Evolutionary conservation across 2,797 vertebrate species (phyloP).

Genomic region (Hydrophis major): DNA sequence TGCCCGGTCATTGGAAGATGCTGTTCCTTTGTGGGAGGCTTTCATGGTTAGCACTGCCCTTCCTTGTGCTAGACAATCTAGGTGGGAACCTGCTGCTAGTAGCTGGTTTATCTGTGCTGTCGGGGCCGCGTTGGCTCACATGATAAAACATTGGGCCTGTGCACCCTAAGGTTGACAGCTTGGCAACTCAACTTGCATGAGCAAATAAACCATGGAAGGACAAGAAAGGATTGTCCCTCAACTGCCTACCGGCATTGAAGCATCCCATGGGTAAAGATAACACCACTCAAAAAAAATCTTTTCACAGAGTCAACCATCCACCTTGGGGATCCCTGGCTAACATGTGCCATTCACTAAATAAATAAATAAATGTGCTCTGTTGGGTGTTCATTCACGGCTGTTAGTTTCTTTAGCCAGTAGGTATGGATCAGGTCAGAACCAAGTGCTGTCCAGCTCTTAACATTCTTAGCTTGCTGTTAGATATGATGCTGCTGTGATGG

Average conservation of each 20-base stretch:
- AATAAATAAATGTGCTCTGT: neutral
- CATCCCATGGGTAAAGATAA: no score
- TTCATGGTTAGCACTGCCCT: neutral
- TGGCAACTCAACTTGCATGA: no score
- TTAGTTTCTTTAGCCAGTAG: neutral
- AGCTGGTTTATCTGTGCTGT: neutral
- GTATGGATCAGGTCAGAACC: neutral
- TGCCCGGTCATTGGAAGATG: neutral
- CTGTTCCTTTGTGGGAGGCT: neutral
- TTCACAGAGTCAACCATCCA: no score
- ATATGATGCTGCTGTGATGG: neutral
- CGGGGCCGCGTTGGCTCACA: no score
- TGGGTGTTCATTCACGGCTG: neutral
- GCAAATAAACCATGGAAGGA: no score
- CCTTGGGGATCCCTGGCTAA: no score
- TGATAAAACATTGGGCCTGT: no score
- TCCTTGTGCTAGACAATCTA: neutral
- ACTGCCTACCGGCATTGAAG: no score
- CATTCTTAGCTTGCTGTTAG: neutral
- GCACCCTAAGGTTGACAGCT: no score
- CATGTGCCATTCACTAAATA: no score
- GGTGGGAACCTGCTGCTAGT: neutral
- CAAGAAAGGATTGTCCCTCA: no score
- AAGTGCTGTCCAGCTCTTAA: neutral
- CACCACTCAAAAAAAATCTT: no score